These are phyloP conservation scores for Empidonax traillii DNA, from an alignment of 2,113 vertebrate genomes.

Conservation along the genomic window DNA sequence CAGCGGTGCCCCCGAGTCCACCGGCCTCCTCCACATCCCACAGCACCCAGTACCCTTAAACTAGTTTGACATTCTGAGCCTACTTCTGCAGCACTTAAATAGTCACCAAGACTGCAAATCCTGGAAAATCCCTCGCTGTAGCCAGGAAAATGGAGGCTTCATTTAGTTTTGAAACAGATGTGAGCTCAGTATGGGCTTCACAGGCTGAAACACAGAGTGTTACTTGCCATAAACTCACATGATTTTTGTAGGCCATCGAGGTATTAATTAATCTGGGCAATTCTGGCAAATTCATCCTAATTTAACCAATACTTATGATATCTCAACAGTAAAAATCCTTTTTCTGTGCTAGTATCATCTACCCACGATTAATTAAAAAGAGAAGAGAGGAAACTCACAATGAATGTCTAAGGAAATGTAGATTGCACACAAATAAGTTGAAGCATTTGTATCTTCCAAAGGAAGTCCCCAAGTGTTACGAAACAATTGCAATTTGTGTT, in stretches of 20 bases:
- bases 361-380: neutral
- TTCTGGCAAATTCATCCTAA: neutral
- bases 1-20: rapidly evolving
- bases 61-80: neutral
- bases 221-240: neutral
- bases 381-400: neutral
- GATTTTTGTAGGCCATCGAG: neutral
- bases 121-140: neutral
- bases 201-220: neutral
- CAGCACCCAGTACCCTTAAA: neutral
- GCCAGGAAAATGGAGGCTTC: neutral
- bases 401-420: neutral
- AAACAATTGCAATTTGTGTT: conserved; percentile 1
- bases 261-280: neutral
- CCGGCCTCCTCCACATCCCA: neutral
- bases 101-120: neutral
- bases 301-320: neutral
- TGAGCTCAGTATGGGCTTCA: neutral
- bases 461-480: neutral
- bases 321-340: neutral
- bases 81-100: neutral
- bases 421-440: neutral
- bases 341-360: neutral
- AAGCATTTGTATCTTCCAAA: neutral
- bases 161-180: conserved; percentile 1